Percentiles rank a stretch among this genome's conserved stretches.
Evolutionary conservation across 2,113 vertebrate species (phyloP).

Genomic region (Cepphus grylle): DNA sequence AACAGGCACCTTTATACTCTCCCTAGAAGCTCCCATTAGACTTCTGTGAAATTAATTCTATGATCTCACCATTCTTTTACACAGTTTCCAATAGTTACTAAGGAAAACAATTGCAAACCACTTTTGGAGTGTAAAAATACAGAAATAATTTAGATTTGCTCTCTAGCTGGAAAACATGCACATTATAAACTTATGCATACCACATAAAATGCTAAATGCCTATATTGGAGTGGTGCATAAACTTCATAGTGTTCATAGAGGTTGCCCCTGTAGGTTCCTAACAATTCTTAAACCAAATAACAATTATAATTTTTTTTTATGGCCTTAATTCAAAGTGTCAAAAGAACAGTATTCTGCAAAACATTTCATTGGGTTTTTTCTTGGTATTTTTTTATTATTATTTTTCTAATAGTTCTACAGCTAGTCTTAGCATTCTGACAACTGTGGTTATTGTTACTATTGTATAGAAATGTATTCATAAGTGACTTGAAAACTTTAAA

Average conservation of each 20-base stretch:
- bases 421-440: not conserved
- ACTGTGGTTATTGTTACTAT: not conserved
- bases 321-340: not conserved
- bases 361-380: not conserved
- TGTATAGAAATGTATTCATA: not conserved
- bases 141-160: not conserved
- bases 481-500: not conserved
- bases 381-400: not conserved
- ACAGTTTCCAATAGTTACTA: not conserved
- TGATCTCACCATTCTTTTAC: not conserved
- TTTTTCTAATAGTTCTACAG: not conserved
- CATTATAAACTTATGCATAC: not conserved
- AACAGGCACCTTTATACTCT: not conserved
- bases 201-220: not conserved
- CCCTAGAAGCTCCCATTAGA: not conserved
- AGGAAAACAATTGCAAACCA: not conserved
- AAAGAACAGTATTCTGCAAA: not conserved
- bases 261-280: not conserved
- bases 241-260: not conserved
- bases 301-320: not conserved
- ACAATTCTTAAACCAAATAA: not conserved
- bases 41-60: not conserved
- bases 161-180: not conserved
- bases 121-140: not conserved
- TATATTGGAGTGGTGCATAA: not conserved